phyloP scores from a whole-genome alignment of 2,888 invertebrate genomes.

The Operophtera brumata region DNA sequence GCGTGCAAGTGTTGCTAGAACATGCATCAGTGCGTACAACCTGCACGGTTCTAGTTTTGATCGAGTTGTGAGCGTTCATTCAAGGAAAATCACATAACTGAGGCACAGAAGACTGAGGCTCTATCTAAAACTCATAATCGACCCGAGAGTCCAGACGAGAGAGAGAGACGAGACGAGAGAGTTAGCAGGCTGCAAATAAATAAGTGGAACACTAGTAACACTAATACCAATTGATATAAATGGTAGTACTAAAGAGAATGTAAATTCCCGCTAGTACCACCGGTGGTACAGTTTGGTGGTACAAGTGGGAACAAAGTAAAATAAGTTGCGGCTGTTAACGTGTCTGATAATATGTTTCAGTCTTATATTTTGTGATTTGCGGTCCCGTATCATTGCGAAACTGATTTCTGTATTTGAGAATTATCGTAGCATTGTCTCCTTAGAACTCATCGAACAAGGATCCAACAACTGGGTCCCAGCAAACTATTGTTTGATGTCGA shows the following conservation, averaged over 20 bases:
- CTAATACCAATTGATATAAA: too few relatives aligned
- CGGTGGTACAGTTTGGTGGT: too few relatives aligned
- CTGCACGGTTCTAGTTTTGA: neutral
- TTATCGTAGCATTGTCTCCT: constrained; percentile 4
- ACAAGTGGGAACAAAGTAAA: too few relatives aligned
- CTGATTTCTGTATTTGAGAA: neutral
- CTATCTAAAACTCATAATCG: too few relatives aligned
- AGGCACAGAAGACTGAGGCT: neutral
- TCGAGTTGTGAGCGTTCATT: neutral
- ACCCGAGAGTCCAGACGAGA: too few relatives aligned
- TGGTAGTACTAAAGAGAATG: too few relatives aligned
- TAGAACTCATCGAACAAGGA: neutral
- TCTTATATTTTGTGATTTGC: neutral
- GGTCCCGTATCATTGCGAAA: neutral
- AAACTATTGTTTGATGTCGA: constrained; percentile 5
- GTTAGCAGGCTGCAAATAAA: too few relatives aligned
- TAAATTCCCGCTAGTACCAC: too few relatives aligned
- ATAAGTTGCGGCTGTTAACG: too few relatives aligned
- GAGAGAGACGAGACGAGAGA: too few relatives aligned
- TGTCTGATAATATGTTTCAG: too few relatives aligned
- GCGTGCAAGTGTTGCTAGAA: constrained; percentile 8
- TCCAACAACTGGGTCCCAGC: constrained; percentile 3
- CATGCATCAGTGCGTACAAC: constrained; percentile 8
- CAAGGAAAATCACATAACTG: neutral
- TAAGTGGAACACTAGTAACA: too few relatives aligned